phyloP scores from a whole-genome alignment of 2,797 vertebrate genomes.

The Chrysocyon brachyurus region DNA sequence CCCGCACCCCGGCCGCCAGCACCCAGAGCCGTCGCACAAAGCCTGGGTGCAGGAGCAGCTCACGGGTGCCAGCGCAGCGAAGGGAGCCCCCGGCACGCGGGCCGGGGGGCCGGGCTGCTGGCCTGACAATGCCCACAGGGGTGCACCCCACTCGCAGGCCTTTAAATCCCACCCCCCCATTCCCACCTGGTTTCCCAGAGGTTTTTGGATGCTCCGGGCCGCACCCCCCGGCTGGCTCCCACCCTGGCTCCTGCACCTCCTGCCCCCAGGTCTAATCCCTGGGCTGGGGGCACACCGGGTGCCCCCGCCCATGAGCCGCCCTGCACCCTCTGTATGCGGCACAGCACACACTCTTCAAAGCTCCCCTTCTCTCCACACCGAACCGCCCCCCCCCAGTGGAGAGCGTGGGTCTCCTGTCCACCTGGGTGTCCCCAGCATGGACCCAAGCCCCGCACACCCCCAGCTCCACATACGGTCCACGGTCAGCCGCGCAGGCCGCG shows the following conservation, averaged over 20 bases:
- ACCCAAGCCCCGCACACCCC: not conserved
- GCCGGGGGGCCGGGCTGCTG: rapidly evolving
- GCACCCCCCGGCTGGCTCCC: not conserved
- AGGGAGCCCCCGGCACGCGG: not conserved
- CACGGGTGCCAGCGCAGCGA: rapidly evolving
- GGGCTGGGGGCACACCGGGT: not conserved
- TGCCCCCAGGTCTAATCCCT: not conserved
- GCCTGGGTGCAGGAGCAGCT: not conserved
- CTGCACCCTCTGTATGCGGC: rapidly evolving
- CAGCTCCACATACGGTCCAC: rapidly evolving
- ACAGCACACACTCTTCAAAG: not conserved
- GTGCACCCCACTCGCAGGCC: rapidly evolving
- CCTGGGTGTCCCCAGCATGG: not conserved
- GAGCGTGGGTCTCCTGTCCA: rapidly evolving
- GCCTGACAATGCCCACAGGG: not conserved
- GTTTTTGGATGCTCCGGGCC: rapidly evolving
- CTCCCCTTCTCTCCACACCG: not conserved
- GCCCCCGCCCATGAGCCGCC: rapidly evolving
- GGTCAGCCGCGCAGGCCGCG: not conserved
- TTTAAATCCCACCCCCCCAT: not conserved
- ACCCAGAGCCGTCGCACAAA: no score
- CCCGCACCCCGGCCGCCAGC: not conserved
- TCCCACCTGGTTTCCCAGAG: rapidly evolving
- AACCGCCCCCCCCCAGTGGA: not conserved
- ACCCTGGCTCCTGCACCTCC: not conserved